These are phyloP conservation scores for Climacteris rufus DNA, from an alignment of 2,113 vertebrate genomes.

Conservation along the genomic window DNA sequence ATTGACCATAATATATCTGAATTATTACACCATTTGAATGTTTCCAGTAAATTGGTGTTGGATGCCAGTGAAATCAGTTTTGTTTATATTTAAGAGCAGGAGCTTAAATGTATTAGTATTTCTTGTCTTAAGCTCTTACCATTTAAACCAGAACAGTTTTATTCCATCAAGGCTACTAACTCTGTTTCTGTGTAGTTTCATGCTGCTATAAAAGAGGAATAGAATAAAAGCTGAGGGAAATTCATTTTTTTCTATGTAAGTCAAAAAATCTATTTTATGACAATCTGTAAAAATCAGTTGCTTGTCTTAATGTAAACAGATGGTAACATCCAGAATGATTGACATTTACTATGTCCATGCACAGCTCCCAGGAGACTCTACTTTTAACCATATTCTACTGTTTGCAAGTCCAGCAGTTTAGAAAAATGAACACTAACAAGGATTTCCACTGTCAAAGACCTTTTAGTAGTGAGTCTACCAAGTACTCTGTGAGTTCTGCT, in stretches of 20 bases:
- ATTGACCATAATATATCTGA: neutral
- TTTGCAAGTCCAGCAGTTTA: neutral
- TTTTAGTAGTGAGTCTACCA: neutral
- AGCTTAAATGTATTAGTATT: neutral
- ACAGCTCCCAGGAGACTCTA: neutral
- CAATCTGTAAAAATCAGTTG: neutral
- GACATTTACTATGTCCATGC: neutral
- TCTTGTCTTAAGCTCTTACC: neutral
- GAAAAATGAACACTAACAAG: neutral
- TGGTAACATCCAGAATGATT: neutral
- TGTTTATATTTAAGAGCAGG: neutral
- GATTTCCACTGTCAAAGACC: neutral
- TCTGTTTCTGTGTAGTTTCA: neutral
- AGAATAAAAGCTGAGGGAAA: neutral
- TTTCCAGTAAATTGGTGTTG: neutral
- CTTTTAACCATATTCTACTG: neutral
- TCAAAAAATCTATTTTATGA: neutral
- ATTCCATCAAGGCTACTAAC: neutral
- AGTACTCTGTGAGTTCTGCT: neutral
- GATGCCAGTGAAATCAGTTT: neutral
- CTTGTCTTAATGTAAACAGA: neutral
- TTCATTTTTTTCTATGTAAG: neutral
- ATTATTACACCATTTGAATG: neutral
- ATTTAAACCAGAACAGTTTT: neutral
- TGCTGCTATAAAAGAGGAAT: neutral